Evolutionary conservation across 2,113 vertebrate species (phyloP), one percentile per base, ranked within the genome.

Genomic region (Toxotes jaculatrix): DNA sequence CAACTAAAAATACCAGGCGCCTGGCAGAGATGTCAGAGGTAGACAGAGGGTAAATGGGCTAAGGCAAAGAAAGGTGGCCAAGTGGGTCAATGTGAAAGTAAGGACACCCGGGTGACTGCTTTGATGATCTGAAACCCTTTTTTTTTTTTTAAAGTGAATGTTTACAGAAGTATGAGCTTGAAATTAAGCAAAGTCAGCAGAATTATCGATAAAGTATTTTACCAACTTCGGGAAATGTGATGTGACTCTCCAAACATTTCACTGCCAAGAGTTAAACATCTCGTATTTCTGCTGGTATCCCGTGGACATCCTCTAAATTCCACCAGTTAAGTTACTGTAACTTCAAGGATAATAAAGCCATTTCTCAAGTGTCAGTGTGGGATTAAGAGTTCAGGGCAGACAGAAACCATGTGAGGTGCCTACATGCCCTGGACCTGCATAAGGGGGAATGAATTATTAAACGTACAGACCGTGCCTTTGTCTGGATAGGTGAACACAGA

Each of bases 1-100:
- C 16, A 49, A 71, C 77, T 80, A 71, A 91, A 92, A 73, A 86
- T 88, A 88, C 76, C 72, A 49, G 21, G 14, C 42, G 65, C 61
- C 55, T 36, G 11, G 36, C 78, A 67, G 34, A 62, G 34, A 36
- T 68, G 42, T 56, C 55, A n/a, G 60, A 81, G 70, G 53, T 23
- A 60, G 63, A 65, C 40, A 7, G 64, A 16, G 40, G 55, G 57
- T 47, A 36, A 65, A 67, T 16, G 27, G 57, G 56, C 14, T 36
- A 40, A 71, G 49, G 68, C 53, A 45, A 61, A 49, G 36, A 74
- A 51, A 57, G 42, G 36, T n/a, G 73, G 87, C 83, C 88, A 92
- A 88, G 82, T 89, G 86, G 91, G 88, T 91, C 90, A 91, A 53
- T 53, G 32, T 83, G 68, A 80, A 38, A 0, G 60, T 74, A 55